phyloP scores from a whole-genome alignment of 1,140 invertebrate genomes.

The Drosophila repleta region DNA sequence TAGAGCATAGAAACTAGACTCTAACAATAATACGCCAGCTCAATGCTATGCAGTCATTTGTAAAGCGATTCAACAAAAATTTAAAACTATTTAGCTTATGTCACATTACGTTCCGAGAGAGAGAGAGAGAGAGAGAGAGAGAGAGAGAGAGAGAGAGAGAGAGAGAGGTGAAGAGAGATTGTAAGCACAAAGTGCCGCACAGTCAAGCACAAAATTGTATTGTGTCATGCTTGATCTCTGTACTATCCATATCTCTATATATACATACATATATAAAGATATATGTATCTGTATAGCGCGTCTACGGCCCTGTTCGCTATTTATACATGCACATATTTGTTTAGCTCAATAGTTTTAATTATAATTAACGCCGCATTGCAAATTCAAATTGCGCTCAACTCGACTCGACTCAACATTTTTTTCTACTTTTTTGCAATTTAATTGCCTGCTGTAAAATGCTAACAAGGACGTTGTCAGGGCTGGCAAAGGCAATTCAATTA shows the following conservation, averaged over 20 bases:
- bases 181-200: conserved; percentile 49
- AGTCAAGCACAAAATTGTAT: conserved; percentile 59
- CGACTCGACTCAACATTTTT: not conserved
- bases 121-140: not conserved
- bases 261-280: conserved; percentile 7
- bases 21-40: conserved; percentile 10
- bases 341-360: conserved; percentile 78
- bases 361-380: conserved; percentile 71
- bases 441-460: conserved; percentile 12
- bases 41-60: conserved; percentile 59
- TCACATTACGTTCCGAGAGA: conserved; percentile 50
- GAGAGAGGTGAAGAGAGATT: conserved; percentile 1
- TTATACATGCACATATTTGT: conserved; percentile 57
- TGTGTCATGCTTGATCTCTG: conserved; percentile 71
- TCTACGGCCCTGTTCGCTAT: conserved; percentile 12
- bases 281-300: conserved; percentile 10
- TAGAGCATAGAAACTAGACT: conserved; percentile 7
- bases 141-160: not conserved
- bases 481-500: not conserved
- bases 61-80: conserved; percentile 72
- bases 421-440: conserved; percentile 20
- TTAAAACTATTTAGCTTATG: conserved; percentile 80
- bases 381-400: conserved; percentile 54
- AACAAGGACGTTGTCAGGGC: conserved; percentile 8
- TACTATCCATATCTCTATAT: conserved; percentile 8